These are phyloP conservation scores for Pollenia amentaria DNA, from an alignment of 2,888 invertebrate species.

Conservation along the genomic window DNA sequence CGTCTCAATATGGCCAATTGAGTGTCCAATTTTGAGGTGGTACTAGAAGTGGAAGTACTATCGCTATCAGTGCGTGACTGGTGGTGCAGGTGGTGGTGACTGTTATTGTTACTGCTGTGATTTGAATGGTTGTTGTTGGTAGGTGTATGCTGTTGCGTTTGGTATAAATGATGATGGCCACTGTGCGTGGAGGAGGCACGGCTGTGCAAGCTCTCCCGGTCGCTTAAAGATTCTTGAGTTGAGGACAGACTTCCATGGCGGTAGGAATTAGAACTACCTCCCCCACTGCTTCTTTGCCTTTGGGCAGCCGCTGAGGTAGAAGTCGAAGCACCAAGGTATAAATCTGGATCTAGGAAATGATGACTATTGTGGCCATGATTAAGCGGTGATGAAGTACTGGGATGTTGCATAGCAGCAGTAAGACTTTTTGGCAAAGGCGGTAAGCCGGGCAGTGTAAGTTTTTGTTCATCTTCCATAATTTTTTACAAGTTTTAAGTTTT, in stretches of 20 bases:
- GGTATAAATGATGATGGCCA: constrained; percentile 69
- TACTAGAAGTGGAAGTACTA: constrained; percentile 73
- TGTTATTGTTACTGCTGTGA: constrained; percentile 69
- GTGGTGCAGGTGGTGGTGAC: constrained; percentile 33
- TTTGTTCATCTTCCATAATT: constrained; percentile 69
- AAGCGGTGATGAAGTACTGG: constrained; percentile 77
- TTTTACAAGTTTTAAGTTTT: constrained; percentile 63
- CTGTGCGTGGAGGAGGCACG: constrained; percentile 82
- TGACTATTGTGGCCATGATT: constrained; percentile 71
- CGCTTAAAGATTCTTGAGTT: constrained; percentile 83
- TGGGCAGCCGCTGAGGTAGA: constrained; percentile 78
- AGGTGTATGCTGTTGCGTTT: constrained; percentile 76
- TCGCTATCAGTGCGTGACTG: constrained; percentile 67
- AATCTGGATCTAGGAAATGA: constrained; percentile 75
- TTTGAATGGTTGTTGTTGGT: constrained; percentile 77
- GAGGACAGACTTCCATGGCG: constrained; percentile 83
- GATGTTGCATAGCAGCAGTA: constrained; percentile 87
- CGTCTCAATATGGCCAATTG: constrained; percentile 93
- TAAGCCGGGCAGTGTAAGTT: constrained; percentile 86
- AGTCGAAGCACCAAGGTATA: constrained; percentile 80
- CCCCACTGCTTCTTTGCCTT: constrained; percentile 51
- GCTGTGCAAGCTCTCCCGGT: constrained; percentile 82
- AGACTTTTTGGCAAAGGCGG: constrained; percentile 95
- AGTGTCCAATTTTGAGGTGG: constrained; percentile 89
- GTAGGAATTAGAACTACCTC: constrained; percentile 71